Evolutionary conservation across 2,113 vertebrate genomes (phyloP).

Genomic region (Myotis lucifugus): DNA sequence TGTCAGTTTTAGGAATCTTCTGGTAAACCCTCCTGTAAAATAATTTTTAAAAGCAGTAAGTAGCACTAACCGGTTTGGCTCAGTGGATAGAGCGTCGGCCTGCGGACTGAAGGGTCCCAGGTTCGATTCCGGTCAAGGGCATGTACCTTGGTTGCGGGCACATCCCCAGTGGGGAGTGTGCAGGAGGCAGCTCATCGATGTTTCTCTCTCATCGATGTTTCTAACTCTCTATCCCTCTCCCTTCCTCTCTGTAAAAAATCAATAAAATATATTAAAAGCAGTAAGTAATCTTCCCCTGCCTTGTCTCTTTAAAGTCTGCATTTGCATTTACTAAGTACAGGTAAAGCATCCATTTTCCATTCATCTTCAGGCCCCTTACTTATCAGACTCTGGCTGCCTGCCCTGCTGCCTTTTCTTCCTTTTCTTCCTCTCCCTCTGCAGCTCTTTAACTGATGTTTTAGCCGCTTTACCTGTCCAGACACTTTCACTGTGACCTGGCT

Average conservation of each 20-base stretch:
- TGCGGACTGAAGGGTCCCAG: too few species aligned
- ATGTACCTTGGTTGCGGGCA: too few species aligned
- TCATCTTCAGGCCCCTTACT: neutral
- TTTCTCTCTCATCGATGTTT: too few species aligned
- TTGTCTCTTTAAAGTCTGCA: neutral
- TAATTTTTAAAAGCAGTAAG: neutral
- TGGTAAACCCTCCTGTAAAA: neutral
- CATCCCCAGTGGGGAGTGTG: too few species aligned
- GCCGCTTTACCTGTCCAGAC: neutral
- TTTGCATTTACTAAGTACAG: neutral
- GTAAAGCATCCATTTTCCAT: neutral
- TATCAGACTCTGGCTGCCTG: fast-evolving
- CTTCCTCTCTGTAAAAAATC: too few species aligned
- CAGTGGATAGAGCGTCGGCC: too few species aligned
- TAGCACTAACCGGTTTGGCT: too few species aligned
- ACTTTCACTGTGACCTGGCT: neutral
- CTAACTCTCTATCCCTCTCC: too few species aligned
- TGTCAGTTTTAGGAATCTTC: neutral
- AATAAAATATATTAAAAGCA: neutral
- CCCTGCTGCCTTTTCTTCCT: neutral
- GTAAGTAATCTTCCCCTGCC: neutral
- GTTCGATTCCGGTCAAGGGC: too few species aligned
- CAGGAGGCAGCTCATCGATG: too few species aligned
- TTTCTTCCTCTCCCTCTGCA: neutral
- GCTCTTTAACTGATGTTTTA: neutral